Percentiles rank a stretch among this genome's conserved stretches.
These are phyloP conservation scores for Coreius guichenoti DNA, from an alignment of 2,797 vertebrate genomes.

Conservation along the genomic window DNA sequence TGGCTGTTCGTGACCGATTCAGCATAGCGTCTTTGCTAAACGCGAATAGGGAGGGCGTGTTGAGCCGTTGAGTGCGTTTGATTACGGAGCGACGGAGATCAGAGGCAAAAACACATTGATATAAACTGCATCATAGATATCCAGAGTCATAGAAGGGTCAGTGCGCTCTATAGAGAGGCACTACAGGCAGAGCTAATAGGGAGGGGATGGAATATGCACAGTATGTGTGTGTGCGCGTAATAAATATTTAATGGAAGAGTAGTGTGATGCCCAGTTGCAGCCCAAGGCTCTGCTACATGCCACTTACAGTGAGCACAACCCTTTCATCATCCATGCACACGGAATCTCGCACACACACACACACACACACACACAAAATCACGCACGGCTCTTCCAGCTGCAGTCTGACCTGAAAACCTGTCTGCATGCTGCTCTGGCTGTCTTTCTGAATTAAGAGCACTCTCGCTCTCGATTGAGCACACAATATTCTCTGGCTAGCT, in stretches of 20 bases:
- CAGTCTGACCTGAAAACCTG: slow-evolving; percentile 80
- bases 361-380: slow-evolving; percentile 11
- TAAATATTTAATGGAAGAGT: slow-evolving; percentile 66
- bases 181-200: slow-evolving; percentile 55
- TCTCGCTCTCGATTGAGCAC: slow-evolving; percentile 53
- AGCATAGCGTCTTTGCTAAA: slow-evolving; percentile 37
- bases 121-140: slow-evolving; percentile 48
- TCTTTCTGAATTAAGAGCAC: slow-evolving; percentile 58
- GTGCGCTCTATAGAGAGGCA: slow-evolving; percentile 41
- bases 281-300: slow-evolving; percentile 64
- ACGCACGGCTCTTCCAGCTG: slow-evolving; percentile 74
- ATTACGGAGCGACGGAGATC: slow-evolving; percentile 25
- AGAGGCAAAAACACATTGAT: slow-evolving; percentile 40
- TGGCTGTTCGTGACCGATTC: slow-evolving; percentile 44
- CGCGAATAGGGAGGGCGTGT: not conserved
- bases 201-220: slow-evolving; percentile 60
- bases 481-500: slow-evolving; percentile 34
- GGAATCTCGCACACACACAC: slow-evolving; percentile 24
- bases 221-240: slow-evolving; percentile 44
- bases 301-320: slow-evolving; percentile 65
- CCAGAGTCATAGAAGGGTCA: slow-evolving; percentile 56
- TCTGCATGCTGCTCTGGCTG: slow-evolving; percentile 50
- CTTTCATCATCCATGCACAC: slow-evolving; percentile 61
- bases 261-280: slow-evolving; percentile 63
- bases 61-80: slow-evolving; percentile 35